Percentiles rank a stretch among this genome's conserved stretches.
These are phyloP conservation scores for Aulostomus chinensis DNA, from an alignment of 2,797 vertebrate genomes.

Conservation along the genomic window DNA sequence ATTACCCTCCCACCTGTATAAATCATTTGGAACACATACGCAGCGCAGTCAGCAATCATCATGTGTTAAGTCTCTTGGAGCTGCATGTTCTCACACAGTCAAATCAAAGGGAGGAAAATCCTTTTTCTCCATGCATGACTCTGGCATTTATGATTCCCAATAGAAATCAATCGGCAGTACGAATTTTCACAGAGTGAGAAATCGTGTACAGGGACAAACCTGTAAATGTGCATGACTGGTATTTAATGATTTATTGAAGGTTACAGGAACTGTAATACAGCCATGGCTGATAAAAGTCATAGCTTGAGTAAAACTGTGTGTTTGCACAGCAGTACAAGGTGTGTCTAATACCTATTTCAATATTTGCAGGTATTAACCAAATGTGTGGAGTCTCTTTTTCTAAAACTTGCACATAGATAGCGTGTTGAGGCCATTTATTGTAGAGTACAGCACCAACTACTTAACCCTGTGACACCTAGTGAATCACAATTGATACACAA, in stretches of 20 bases:
- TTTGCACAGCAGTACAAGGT: neutral
- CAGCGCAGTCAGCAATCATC: constrained; percentile 5
- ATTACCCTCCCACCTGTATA: constrained; percentile 6
- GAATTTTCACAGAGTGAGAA: constrained; percentile 5
- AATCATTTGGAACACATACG: constrained; percentile 11
- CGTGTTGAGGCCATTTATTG: too few relatives aligned
- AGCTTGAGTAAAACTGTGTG: neutral
- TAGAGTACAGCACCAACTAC: too few relatives aligned
- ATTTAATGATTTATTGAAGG: constrained; percentile 14
- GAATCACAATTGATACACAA: too few relatives aligned
- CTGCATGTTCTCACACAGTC: constrained; percentile 10
- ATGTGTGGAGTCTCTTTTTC: too few relatives aligned
- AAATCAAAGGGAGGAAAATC: neutral
- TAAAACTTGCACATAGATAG: too few relatives aligned
- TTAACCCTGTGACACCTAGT: too few relatives aligned
- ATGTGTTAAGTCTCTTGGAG: constrained; percentile 11
- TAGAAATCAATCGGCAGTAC: constrained; percentile 35
- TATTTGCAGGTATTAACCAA: too few relatives aligned
- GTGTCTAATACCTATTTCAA: neutral
- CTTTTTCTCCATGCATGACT: constrained; percentile 9
- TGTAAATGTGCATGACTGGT: neutral
- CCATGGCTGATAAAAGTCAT: neutral
- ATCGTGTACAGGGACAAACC: too few relatives aligned
- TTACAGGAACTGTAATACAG: constrained; percentile 8
- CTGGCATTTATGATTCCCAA: constrained; percentile 26